A percentile compares a stretch with the other conserved stretches of the same genome.
These are phyloP conservation scores for Callocephalon fimbriatum DNA, from an alignment of 2,113 vertebrate genomes.

Conservation along the genomic window DNA sequence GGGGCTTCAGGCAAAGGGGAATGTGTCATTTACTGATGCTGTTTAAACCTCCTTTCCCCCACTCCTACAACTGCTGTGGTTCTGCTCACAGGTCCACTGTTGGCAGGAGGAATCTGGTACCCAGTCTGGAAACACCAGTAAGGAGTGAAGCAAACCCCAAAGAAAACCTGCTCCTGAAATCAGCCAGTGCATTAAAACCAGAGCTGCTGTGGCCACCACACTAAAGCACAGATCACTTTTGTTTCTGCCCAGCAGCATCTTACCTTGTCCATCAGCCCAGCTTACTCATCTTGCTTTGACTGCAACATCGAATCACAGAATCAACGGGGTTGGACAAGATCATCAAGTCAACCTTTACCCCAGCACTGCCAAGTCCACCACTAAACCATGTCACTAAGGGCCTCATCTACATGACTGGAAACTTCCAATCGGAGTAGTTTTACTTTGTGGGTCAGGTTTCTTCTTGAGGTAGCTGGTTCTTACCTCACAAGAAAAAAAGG, in stretches of 20 bases:
- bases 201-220: background rate
- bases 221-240: background rate
- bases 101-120: background rate
- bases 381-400: background rate
- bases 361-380: background rate
- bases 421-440: background rate
- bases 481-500: background rate
- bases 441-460: background rate
- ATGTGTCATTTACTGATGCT: background rate
- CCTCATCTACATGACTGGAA: background rate
- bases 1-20: background rate
- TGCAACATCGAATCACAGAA: background rate
- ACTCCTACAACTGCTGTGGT: background rate
- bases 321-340: background rate
- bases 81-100: background rate
- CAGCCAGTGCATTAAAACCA: background rate
- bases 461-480: background rate
- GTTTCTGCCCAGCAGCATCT: background rate
- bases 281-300: background rate
- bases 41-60: background rate
- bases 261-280: constrained; percentile 1
- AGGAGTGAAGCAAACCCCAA: background rate
- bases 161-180: background rate
- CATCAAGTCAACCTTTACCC: background rate
- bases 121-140: background rate